A percentile compares a stretch with the other conserved stretches of the same genome.
phyloP scores from a whole-genome alignment of 2,797 vertebrate genomes.

The Phrynocephalus vlangalii region DNA sequence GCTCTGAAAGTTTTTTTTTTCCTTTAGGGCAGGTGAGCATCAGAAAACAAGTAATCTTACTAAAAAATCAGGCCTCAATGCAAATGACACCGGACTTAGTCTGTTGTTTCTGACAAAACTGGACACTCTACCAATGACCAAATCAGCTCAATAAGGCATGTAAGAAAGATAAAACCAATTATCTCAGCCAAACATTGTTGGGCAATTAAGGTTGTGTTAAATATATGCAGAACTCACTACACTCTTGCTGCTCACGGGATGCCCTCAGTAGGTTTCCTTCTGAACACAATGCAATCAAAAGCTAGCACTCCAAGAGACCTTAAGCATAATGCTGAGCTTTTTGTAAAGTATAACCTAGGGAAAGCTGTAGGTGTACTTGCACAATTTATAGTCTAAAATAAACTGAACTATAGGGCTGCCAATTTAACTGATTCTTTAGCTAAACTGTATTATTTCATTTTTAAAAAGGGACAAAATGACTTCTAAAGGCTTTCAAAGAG shows the following conservation, averaged over 20 bases:
- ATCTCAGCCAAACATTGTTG: no score
- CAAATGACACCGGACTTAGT: no score
- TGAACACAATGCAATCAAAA: slow-evolving; percentile 15
- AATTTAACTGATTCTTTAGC: not conserved
- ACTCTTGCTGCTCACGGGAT: not conserved
- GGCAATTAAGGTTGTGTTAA: no score
- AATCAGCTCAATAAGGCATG: no score
- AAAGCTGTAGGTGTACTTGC: not conserved
- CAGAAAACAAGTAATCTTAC: no score
- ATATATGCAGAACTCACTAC: not conserved
- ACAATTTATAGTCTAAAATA: not conserved
- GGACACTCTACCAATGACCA: no score
- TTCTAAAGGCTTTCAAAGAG: not conserved
- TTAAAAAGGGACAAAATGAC: not conserved
- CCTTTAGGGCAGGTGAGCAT: no score
- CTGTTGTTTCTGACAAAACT: no score
- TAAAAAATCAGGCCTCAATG: no score
- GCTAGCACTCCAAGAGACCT: not conserved
- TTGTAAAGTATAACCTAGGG: slow-evolving; percentile 23
- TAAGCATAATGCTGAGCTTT: not conserved
- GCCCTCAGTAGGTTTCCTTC: not conserved
- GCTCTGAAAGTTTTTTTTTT: no score
- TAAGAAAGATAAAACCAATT: no score
- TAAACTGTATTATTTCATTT: not conserved
- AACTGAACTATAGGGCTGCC: not conserved